Conservation (phyloP, 1,140 invertebrate genomes). For the Oscheius sp. region DNA sequence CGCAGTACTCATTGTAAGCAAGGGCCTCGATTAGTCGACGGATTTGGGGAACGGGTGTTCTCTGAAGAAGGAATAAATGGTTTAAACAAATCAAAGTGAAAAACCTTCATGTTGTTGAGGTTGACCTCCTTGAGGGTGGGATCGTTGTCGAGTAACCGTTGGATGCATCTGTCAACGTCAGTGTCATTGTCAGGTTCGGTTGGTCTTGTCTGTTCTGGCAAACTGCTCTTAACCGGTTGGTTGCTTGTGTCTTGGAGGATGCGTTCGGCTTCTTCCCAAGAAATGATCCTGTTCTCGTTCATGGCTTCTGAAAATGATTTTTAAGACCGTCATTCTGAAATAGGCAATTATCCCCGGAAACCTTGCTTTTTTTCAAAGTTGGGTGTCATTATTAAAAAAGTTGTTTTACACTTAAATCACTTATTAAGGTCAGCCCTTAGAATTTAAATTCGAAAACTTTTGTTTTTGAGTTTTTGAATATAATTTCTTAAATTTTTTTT, state of each 20-base stretch:
- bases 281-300: conserved; percentile 51
- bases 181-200: conserved; percentile 65
- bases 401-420: no score
- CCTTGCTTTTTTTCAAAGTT: no score
- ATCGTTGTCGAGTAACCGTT: conserved; percentile 63
- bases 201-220: conserved; percentile 58
- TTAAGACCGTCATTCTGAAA: no score
- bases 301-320: conserved; percentile 47
- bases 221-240: conserved; percentile 45
- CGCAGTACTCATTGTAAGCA: conserved; percentile 63
- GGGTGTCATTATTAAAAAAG: no score
- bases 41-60: conserved; percentile 64
- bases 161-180: conserved; percentile 64
- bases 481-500: no score
- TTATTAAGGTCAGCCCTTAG: no score
- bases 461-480: no score
- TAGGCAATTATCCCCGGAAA: no score
- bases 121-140: conserved; percentile 59
- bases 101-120: conserved; percentile 62
- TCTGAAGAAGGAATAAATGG: conserved; percentile 55
- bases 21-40: conserved; percentile 63
- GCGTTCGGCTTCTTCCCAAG: conserved; percentile 57
- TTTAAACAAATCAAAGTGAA: background rate
- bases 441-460: no score
- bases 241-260: conserved; percentile 52